Evolutionary conservation across 2,113 vertebrate genomes (phyloP), one percentile per base, ranked within the genome.

Genomic region (Planiliza haematocheilus): DNA sequence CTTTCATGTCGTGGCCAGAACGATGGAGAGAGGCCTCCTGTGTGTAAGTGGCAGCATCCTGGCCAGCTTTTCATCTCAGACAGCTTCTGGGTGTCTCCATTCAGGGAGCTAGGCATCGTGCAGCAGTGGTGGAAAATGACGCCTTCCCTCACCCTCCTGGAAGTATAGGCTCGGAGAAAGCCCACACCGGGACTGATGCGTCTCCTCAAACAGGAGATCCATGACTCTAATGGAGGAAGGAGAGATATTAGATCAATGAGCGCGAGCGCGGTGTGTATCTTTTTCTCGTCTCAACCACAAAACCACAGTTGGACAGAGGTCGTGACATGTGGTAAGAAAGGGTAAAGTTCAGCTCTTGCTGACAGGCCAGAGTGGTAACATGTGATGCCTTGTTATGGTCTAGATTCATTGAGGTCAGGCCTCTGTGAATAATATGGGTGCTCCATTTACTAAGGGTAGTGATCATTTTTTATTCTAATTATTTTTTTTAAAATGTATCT

Each of bases 21-120:
- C 58, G 65, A 83, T 74, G 63, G 60, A 67, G 57, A 59, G 59
- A 70, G 24, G 62, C 68, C 62, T 74, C 60, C 57, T 74, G 82
- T 89, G 87, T 86, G 80, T 89, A 90, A 88, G 82, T 78, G 72
- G 83, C 79, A 74, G 73, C 50, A 65, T 84, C 79, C 78, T 30
- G 70, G 70, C 77, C 82, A 74, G 86, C 78, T 78, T 80, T 87
- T 82, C 82, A 85, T 86, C 73, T 67, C 13, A 13, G 50, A 42
- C 20, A 56, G 51, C 45, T 71, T 69, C 69, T 65, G 57, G 48
- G 45, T 58, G 45, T 52, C 68, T 72, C 20, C 68, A 82, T 48
- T 59, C 72, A 61, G 67, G 71, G 58, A 48, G 56, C 59, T 42
- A 58, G 46, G 8, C 2, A 1, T 79, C 70, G 60, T 8, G 24